Evolutionary conservation across 2,113 vertebrate species (phyloP), one percentile per base, ranked within the genome.

Genomic region (Otus sunia): DNA sequence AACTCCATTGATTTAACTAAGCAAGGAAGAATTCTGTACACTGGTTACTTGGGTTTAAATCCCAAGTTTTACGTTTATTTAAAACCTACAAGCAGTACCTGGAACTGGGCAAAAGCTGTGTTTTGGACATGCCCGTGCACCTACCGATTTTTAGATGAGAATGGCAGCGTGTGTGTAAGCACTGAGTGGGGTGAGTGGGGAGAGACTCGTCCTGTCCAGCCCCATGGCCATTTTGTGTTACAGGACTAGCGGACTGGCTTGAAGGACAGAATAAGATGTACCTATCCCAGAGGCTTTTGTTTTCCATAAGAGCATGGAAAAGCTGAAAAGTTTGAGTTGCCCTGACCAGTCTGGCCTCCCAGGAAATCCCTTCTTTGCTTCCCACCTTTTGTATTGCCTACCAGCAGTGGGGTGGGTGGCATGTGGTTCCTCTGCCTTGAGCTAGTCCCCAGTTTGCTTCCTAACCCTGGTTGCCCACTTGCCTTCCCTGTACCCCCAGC

Each of bases 161-260:
- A 25, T 20, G 21, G 47, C 52, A 58, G 25, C 2, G 1, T 6
- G 6, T 1, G 1, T 26, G 36, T 19, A 21, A 21, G 26, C 23
- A 32, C 29, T 0, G 7, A 21, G 19, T 3, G 0, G 0, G 30
- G 9, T 5, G 10, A 49, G 27, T 2, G 7, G 19, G 5, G 11
- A 60, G 52, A 58, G 15, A 7, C 25, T 52, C 6, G 17, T 12
- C 58, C 30, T 43, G 17, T 18, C 41, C 4, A 2, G 1, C 64
- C 30, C 0, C 4, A 12, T 1, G 12, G n/a, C 37, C 1, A 0
- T 50, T 58, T 34, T 25, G 13, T 26, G 2, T 71, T 85, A 25
- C 32, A 30, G 19, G 39, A 47, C 37, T 53, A 13, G 15, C 32
- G 74, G 25, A 26, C 22, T 56, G 36, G 15, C 55, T 62, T 84